Evolutionary conservation across 2,113 vertebrate species (phyloP).

Genomic region (Takifugu flavidus): DNA sequence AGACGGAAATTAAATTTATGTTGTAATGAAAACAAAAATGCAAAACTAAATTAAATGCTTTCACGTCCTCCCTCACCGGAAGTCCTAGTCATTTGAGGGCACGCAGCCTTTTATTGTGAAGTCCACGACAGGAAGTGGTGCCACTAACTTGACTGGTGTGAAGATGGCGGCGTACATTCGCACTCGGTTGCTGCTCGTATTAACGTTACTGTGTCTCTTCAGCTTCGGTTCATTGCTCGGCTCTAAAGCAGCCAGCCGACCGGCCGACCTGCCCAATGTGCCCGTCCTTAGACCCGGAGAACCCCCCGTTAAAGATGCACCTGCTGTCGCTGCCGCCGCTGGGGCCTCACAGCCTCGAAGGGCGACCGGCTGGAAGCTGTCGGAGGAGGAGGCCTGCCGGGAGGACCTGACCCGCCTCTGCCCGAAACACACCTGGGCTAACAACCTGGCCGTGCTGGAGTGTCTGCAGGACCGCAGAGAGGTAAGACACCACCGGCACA

Average conservation of each 20-base stretch:
- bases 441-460: slow-evolving; percentile 95
- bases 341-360: slow-evolving; percentile 72
- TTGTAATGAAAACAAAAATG: not conserved
- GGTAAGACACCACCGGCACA: slow-evolving; percentile 67
- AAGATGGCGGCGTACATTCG: slow-evolving; percentile 78
- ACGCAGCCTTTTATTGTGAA: slow-evolving; percentile 25
- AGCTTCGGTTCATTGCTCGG: slow-evolving; percentile 33
- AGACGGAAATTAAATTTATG: too few relatives aligned
- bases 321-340: slow-evolving; percentile 47
- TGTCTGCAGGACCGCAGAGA: slow-evolving; percentile 92
- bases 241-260: slow-evolving; percentile 37
- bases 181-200: slow-evolving; percentile 58
- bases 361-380: slow-evolving; percentile 87
- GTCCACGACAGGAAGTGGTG: slow-evolving; percentile 30
- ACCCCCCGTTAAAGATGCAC: slow-evolving; percentile 49
- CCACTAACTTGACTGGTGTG: slow-evolving; percentile 46
- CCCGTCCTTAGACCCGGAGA: slow-evolving; percentile 32
- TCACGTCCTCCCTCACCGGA: slow-evolving; percentile 20
- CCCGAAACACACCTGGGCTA: slow-evolving; percentile 92
- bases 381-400: slow-evolving; percentile 90
- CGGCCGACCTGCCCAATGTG: slow-evolving; percentile 52
- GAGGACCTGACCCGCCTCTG: slow-evolving; percentile 92
- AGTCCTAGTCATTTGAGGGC: accelerated
- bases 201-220: slow-evolving; percentile 48
- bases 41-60: not conserved